Evolutionary conservation across 2,888 invertebrate genomes (phyloP).

Genomic region (Corythucha ciliata): DNA sequence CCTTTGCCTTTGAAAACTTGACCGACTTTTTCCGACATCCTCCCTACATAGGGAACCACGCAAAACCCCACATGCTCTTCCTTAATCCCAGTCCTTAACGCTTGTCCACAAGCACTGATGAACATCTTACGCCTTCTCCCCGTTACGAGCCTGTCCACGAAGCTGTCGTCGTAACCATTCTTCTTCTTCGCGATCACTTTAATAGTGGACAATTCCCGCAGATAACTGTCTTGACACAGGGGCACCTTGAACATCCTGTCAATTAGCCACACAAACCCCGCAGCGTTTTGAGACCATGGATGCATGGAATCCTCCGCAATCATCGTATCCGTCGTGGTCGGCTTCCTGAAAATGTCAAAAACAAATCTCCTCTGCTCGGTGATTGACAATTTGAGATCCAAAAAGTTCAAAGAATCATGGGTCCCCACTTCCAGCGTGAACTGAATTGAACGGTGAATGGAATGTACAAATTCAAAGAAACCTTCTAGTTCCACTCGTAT

Average conservation of each 20-base stretch:
- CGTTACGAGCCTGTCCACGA: background rate
- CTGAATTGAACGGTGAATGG: background rate
- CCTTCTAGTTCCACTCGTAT: background rate
- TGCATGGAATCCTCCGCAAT: constrained; percentile 3
- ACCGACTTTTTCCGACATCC: too few relatives aligned
- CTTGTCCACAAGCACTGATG: too few relatives aligned
- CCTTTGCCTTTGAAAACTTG: too few relatives aligned
- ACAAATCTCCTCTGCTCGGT: background rate
- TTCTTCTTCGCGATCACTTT: constrained; percentile 7
- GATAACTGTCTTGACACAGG: background rate
- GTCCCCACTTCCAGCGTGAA: background rate
- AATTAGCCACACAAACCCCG: constrained; percentile 4
- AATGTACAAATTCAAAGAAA: background rate
- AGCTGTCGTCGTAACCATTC: background rate
- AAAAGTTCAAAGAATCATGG: background rate
- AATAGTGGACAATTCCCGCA: constrained; percentile 1
- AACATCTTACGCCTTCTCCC: too few relatives aligned
- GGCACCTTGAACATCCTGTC: constrained; percentile 4
- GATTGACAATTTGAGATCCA: constrained; percentile 5
- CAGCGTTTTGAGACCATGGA: constrained; percentile 6
- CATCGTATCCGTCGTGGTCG: constrained; percentile 3
- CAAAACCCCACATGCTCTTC: too few relatives aligned
- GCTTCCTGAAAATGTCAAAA: constrained; percentile 10
- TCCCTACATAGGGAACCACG: too few relatives aligned
- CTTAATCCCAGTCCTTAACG: too few relatives aligned